Evolutionary conservation across 2,797 vertebrate genomes (phyloP).

Genomic region (Tenualosa ilisha): DNA sequence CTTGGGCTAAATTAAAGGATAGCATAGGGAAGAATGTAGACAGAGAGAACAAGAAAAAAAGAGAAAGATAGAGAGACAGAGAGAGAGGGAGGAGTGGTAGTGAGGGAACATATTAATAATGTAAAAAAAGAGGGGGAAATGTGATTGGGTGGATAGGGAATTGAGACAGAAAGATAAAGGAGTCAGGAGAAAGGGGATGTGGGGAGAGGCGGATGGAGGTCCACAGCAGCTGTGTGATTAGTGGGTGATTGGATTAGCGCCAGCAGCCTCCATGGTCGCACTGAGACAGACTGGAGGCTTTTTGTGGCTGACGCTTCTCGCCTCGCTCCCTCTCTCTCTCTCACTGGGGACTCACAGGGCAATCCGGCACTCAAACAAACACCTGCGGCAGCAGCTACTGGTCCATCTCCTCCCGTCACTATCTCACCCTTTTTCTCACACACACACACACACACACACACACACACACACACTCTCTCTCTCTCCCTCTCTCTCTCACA

Average conservation of each 20-base stretch:
- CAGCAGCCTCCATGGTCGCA: neutral
- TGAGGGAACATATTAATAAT: neutral
- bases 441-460: neutral
- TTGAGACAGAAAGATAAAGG: neutral
- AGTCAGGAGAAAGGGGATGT: neutral
- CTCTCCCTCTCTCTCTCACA: neutral
- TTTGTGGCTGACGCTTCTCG: neutral
- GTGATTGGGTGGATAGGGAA: neutral
- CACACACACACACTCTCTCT: neutral
- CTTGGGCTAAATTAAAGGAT: neutral
- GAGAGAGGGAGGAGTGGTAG: too few species aligned
- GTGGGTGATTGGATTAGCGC: conserved; percentile 8
- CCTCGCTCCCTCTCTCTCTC: neutral
- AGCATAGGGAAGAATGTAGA: neutral
- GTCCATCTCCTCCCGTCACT: neutral
- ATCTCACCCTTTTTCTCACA: neutral
- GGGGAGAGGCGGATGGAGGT: neutral
- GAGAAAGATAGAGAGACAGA: neutral
- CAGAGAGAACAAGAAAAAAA: neutral
- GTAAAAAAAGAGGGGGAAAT: neutral
- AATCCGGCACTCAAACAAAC: neutral
- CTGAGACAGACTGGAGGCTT: neutral
- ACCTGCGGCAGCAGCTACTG: neutral
- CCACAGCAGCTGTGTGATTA: conserved; percentile 9
- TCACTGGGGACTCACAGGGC: neutral